Conservation (phyloP, 2,888 invertebrate genomes). For the Pherbina coryleti region DNA sequence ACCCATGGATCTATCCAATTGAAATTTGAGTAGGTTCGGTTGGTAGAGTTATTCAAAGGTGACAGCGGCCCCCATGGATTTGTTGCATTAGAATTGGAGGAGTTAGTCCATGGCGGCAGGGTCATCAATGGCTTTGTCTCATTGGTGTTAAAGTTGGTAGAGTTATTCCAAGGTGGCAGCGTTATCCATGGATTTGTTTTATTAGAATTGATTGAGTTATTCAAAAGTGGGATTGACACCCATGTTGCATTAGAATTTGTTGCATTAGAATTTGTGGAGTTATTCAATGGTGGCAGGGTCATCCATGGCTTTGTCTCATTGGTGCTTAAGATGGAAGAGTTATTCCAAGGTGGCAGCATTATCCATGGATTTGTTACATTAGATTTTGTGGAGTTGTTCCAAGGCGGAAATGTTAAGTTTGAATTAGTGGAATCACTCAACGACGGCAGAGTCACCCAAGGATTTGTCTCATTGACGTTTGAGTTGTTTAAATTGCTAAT, state of each 20-base stretch:
- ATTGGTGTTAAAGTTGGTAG: background rate
- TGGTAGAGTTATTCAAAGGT: no score
- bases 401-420: background rate
- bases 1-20: background rate
- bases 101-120: background rate
- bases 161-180: background rate
- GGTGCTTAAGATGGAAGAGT: background rate
- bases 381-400: background rate
- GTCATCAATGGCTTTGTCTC: background rate
- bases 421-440: background rate
- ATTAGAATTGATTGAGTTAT: background rate
- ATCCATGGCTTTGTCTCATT: background rate
- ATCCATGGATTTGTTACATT: no score
- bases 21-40: background rate
- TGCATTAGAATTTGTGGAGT: background rate
- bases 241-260: no score
- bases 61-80: no score
- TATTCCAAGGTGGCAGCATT: slow-evolving; percentile 1
- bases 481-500: background rate
- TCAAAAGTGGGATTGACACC: no score
- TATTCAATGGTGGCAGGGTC: background rate
- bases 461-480: no score
- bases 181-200: background rate
- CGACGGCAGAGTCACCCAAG: background rate
- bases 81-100: background rate